phyloP scores from a whole-genome alignment of 2,113 vertebrate species.

The Pachyramphus minor region DNA sequence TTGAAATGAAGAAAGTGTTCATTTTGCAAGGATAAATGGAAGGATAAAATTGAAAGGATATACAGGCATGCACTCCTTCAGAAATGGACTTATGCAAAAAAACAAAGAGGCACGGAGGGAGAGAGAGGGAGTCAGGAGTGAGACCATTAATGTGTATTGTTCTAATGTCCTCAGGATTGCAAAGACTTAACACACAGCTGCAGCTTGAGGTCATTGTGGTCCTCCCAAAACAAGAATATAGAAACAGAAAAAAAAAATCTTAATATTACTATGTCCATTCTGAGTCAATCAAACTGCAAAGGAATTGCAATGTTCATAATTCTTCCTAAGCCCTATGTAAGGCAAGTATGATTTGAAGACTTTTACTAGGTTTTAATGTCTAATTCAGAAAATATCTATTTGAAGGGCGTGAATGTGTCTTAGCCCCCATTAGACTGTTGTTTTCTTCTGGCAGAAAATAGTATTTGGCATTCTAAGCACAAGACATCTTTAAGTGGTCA shows the following conservation, averaged over 20 bases:
- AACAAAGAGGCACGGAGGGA: neutral
- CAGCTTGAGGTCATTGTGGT: neutral
- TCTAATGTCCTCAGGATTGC: neutral
- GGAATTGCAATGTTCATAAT: neutral
- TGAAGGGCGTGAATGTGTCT: neutral
- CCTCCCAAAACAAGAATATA: neutral
- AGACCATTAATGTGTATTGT: neutral
- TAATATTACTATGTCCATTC: neutral
- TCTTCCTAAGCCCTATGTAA: neutral
- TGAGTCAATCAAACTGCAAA: neutral
- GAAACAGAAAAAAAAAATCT: neutral
- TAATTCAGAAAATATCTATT: neutral
- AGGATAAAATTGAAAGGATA: neutral
- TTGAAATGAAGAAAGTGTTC: neutral
- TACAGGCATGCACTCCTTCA: neutral
- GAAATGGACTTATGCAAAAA: neutral
- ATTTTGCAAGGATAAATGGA: neutral
- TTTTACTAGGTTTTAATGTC: neutral
- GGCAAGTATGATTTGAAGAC: rapidly evolving
- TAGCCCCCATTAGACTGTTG: neutral
- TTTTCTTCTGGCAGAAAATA: neutral
- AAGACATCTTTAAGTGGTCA: rapidly evolving
- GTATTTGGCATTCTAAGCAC: neutral
- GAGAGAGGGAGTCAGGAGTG: neutral
- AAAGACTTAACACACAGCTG: neutral